Percentiles rank a stretch among this genome's conserved stretches.
Conservation (phyloP, 2,113 vertebrate genomes). For the Macrotus californicus region DNA sequence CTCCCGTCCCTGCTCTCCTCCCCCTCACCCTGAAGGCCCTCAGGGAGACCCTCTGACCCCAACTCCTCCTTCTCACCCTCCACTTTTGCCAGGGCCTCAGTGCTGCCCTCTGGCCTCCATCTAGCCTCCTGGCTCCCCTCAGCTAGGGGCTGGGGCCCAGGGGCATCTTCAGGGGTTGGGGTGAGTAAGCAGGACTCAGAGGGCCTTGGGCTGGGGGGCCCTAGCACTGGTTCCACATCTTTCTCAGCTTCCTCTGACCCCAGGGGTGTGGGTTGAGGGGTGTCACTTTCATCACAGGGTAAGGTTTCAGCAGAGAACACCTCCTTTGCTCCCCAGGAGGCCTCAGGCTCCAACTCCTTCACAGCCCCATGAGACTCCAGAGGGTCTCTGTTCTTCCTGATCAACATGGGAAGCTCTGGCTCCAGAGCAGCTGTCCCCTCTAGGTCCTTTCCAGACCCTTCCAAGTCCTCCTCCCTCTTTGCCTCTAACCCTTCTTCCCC, state of each 20-base stretch:
- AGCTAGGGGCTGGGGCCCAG: background rate
- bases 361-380: background rate
- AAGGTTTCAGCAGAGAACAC: background rate
- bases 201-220: background rate
- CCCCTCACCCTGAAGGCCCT: background rate
- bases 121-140: background rate
- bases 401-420: background rate
- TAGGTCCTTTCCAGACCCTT: background rate
- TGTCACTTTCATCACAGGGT: background rate
- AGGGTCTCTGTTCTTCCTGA: background rate
- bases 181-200: background rate
- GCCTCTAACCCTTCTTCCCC: background rate
- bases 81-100: background rate
- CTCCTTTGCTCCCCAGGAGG: background rate
- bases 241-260: background rate
- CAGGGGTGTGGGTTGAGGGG: background rate
- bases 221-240: background rate
- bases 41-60: background rate
- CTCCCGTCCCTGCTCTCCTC: slow-evolving; percentile 35
- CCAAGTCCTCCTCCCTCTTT: background rate
- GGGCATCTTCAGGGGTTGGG: background rate
- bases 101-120: background rate
- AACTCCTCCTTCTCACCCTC: background rate
- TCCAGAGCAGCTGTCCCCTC: background rate
- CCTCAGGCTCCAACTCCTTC: background rate